Evolutionary conservation across 2,797 vertebrate genomes (phyloP), one percentile per base, ranked within the genome.

Genomic region (Xenops minutus): DNA sequence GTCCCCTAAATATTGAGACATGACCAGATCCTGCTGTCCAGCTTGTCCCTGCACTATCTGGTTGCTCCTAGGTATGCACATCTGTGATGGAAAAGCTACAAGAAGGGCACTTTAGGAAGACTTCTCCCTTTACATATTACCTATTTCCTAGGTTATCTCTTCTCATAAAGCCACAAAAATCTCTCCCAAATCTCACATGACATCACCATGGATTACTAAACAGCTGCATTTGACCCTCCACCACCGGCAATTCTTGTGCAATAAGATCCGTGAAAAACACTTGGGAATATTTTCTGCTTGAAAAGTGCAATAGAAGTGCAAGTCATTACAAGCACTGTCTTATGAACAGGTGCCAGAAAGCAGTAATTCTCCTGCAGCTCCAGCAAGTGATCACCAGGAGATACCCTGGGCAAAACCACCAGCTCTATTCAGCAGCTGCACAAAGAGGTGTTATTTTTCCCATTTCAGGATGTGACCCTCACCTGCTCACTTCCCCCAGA

Each of bases 211-310:
- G 62, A 88, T 77, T 86, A 84, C 75, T 89, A 62, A 92, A 80
- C 18, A 76, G n/a, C 51, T 91, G 41, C 55, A n/a, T 74, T 92
- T 58, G 20, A 76, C 37, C 52, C 56, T 79, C 39, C 2, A 1
- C 77, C 46, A 85, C 34, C 67, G 74, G 6, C 52, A 61, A 52
- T 67, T 88, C 74, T 83, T 95, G 67, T 87, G 72, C 80, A 95
- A 90, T 48, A 64, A 61, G 62, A 89, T 74, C 74, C 46, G 73
- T 12, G 9, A 77, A 87, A 90, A 84, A 63, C 12, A 64, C 36
- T n/a, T 48, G 37, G 68, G 85, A 87, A 66, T 92, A 87, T 77
- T 85, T 91, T 90, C 90, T 85, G 75, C 34, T 74, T 85, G 83
- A 91, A 88, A 91, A 49, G 67, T 90, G 69, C 55, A 75, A 76